Evolutionary conservation across 2,113 vertebrate genomes (phyloP).

Genomic region (Catharus bicknelli): DNA sequence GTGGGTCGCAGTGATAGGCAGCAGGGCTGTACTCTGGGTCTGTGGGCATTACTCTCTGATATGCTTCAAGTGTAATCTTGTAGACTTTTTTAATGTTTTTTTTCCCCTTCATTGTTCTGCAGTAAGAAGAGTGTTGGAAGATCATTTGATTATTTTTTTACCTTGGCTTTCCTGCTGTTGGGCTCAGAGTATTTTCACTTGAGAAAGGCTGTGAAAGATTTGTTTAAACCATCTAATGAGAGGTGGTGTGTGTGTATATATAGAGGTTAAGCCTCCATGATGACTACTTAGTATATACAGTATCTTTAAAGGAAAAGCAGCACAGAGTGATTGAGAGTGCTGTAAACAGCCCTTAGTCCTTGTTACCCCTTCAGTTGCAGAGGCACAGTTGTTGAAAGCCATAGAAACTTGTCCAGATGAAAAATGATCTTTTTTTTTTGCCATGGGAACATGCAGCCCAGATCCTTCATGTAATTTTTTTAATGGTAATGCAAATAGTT

Average conservation of each 20-base stretch:
- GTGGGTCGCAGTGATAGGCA: background rate
- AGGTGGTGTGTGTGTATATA: background rate
- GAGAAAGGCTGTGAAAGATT: background rate
- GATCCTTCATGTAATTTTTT: background rate
- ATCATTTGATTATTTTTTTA: background rate
- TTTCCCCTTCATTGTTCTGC: background rate
- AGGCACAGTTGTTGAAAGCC: background rate
- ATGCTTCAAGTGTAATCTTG: background rate
- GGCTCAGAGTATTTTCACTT: background rate
- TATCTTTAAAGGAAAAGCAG: background rate
- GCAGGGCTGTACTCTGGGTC: background rate
- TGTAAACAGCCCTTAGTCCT: background rate
- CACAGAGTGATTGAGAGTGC: background rate
- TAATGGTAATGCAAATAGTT: background rate
- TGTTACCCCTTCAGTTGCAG: background rate
- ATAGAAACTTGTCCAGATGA: background rate
- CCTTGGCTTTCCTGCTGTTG: background rate
- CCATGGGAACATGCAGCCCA: background rate
- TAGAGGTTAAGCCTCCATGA: background rate
- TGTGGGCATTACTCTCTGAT: background rate
- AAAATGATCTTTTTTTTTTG: background rate
- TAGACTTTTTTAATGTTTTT: background rate
- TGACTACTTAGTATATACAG: background rate
- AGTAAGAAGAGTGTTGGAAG: background rate
- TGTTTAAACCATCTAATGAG: conserved; percentile 7